These are phyloP conservation scores for Philaenus spumarius DNA, from an alignment of 1,140 invertebrate genomes.

Conservation along the genomic window DNA sequence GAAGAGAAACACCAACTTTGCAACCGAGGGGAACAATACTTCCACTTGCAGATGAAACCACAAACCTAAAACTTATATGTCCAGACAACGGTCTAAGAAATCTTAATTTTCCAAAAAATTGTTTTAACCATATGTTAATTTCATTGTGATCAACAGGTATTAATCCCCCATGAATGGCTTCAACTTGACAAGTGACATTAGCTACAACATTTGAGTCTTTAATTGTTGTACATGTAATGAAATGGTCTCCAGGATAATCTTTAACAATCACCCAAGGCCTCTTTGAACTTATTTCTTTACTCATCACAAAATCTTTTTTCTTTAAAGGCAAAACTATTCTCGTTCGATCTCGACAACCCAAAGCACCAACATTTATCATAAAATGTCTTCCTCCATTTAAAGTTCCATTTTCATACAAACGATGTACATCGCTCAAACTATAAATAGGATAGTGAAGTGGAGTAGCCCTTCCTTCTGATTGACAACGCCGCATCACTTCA, in stretches of 20 bases:
- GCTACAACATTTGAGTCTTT: slow-evolving; percentile 65
- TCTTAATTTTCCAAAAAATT: slow-evolving; percentile 56
- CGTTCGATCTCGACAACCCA: slow-evolving; percentile 57
- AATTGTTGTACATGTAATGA: slow-evolving; percentile 70
- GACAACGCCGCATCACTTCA: slow-evolving; percentile 59
- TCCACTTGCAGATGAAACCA: slow-evolving; percentile 36
- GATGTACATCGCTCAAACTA: slow-evolving; percentile 54
- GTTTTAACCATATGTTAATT: slow-evolving; percentile 60
- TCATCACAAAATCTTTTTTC: slow-evolving; percentile 50
- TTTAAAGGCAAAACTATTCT: slow-evolving; percentile 57
- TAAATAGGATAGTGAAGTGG: slow-evolving; percentile 57
- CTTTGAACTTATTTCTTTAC: slow-evolving; percentile 41
- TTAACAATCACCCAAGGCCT: slow-evolving; percentile 67
- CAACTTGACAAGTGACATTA: slow-evolving; percentile 68
- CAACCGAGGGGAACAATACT: slow-evolving; percentile 55
- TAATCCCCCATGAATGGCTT: slow-evolving; percentile 54
- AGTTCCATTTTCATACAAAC: slow-evolving; percentile 59
- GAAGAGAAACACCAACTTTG: slow-evolving; percentile 63
- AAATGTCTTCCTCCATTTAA: slow-evolving; percentile 56
- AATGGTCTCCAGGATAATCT: slow-evolving; percentile 63
- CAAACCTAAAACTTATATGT: slow-evolving; percentile 66
- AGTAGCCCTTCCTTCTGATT: slow-evolving; percentile 50
- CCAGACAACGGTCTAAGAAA: slow-evolving; percentile 57
- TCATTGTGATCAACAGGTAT: slow-evolving; percentile 59
- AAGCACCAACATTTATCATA: slow-evolving; percentile 62